Percentiles rank a stretch among this genome's conserved stretches.
These are phyloP conservation scores for Agapornis canus DNA, from an alignment of 2,797 vertebrate species.

Conservation along the genomic window DNA sequence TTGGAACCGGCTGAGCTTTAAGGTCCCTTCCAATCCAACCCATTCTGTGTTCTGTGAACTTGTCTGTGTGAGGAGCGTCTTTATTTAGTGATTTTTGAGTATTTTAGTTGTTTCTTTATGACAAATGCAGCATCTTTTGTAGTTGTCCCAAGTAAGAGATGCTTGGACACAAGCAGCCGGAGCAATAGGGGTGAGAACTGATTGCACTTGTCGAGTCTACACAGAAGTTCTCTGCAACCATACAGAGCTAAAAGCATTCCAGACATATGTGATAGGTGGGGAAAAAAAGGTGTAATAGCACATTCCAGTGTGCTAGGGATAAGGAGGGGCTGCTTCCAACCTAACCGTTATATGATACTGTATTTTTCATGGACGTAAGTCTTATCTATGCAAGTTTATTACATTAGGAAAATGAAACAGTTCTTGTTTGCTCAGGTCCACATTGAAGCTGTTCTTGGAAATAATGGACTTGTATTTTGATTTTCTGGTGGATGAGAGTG, in stretches of 20 bases:
- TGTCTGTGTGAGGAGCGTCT: background rate
- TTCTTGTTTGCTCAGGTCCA: background rate
- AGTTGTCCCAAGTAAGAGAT: conserved; percentile 64
- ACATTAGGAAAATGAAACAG: background rate
- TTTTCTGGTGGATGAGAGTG: background rate
- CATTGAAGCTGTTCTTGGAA: background rate
- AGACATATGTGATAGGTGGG: background rate
- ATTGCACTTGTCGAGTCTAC: background rate
- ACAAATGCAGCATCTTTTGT: conserved; percentile 55
- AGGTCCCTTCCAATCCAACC: background rate
- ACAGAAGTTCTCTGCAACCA: background rate
- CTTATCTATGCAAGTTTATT: fast-evolving
- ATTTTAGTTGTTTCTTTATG: conserved; percentile 25
- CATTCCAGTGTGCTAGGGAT: background rate
- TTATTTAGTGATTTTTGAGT: background rate
- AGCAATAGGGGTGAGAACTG: background rate
- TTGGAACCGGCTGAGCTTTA: background rate
- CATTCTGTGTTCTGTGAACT: background rate
- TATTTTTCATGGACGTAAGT: background rate
- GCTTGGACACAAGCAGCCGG: background rate
- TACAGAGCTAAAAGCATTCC: background rate
- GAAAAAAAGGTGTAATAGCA: background rate
- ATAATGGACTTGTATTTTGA: background rate
- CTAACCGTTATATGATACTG: background rate
- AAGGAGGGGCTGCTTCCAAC: background rate